Conservation (phyloP, 2,113 vertebrate genomes). For the Cyphomyrus plagiostoma region DNA sequence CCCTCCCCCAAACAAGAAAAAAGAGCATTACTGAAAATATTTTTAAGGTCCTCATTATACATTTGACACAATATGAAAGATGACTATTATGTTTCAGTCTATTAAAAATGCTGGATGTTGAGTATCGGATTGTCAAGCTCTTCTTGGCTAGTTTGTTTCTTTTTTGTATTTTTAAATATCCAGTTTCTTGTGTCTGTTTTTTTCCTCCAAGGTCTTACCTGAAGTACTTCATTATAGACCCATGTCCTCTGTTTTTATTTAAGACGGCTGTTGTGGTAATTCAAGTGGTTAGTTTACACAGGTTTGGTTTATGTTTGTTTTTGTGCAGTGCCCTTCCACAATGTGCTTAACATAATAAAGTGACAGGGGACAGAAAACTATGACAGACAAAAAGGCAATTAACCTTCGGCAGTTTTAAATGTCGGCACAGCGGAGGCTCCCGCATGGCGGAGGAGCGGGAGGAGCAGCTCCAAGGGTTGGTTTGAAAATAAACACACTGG, state of each 20-base stretch:
- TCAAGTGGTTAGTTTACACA: background rate
- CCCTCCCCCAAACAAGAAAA: background rate
- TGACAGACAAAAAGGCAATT: background rate
- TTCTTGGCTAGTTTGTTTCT: background rate
- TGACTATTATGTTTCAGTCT: background rate
- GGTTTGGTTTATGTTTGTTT: background rate
- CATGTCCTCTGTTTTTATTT: background rate
- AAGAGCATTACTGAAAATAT: background rate
- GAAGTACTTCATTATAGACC: background rate
- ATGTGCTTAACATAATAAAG: background rate
- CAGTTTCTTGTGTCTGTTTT: background rate
- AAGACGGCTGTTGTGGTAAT: background rate
- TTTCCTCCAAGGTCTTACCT: background rate
- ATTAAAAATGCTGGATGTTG: background rate
- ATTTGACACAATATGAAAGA: background rate
- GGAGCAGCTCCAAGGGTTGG: background rate
- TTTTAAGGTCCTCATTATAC: background rate
- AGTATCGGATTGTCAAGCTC: background rate
- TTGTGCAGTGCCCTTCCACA: background rate
- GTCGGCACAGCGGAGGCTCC: background rate
- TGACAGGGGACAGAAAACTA: background rate
- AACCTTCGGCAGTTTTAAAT: background rate
- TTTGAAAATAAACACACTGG: constrained; percentile 5
- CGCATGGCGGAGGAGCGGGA: background rate
- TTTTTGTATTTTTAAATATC: background rate